Evolutionary conservation across 2,888 invertebrate genomes (phyloP), one percentile per base, ranked within the genome.

Genomic region (Rhabditoides inermis): DNA sequence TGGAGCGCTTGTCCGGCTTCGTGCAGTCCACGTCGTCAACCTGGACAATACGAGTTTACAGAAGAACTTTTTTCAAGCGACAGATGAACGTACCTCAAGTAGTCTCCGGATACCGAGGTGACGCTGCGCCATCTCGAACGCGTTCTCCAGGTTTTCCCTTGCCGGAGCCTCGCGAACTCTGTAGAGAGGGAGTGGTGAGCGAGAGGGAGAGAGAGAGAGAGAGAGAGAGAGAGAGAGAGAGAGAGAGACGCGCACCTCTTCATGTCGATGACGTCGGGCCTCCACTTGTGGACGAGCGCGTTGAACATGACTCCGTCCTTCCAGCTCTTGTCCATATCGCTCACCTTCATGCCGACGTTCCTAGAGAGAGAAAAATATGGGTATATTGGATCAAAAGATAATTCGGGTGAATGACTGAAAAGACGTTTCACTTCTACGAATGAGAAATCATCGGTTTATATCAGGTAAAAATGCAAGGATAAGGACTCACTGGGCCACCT

Each of bases 301-400:
- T 66, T 70, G 58, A 76, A 73, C 20, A 73, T 61, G 25, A 75
- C 60, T 44, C 76, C 76, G 54, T 75, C 72, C 27, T 67, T 59
- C 76, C 76, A 76, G 41, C 63, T 61, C 46, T 62, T 61, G 56
- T 76, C 76, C 65, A 76, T 65, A 53, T 76, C 73, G n/a, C 58
- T 58, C 28, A 76, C 64, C 22, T 61, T 44, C 12, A 63, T 45
- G 23, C 61, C 63, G 47, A 65, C 55, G 41, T 57, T 40, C 10
- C 63, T 62, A 39, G n/a, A 61, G 20, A 20, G 32, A 32, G 32
- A 7, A 32, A 7, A 32, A 32, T 32, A 10, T 15, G 7, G 32
- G 15, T 10, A 7, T 32, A 32, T 10, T 10, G 7, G n/a, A n/a
- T n/a, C n/a, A n/a, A n/a, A n/a, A n/a, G n/a, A n/a, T n/a, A n/a